A percentile compares a stretch with the other conserved stretches of the same genome.
These are phyloP conservation scores for Hemiscyllium ocellatum DNA, from an alignment of 2,113 vertebrate genomes.

Conservation along the genomic window DNA sequence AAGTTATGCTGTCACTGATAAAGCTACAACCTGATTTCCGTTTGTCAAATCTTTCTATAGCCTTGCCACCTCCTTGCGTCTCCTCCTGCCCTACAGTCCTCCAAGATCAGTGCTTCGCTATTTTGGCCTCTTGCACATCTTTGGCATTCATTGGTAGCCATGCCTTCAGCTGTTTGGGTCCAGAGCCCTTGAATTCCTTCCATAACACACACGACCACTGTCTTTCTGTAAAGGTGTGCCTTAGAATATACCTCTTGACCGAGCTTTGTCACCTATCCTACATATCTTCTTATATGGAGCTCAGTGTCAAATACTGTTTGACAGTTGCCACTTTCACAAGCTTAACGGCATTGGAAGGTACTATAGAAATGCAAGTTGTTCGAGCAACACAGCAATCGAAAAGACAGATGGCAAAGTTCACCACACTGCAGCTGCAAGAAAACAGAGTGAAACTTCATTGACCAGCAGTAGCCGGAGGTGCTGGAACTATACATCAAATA, in stretches of 20 bases:
- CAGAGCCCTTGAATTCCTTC: neutral
- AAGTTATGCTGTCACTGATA: neutral
- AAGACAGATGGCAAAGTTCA: conserved; percentile 40
- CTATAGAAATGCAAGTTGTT: conserved; percentile 42
- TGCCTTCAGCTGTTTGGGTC: neutral
- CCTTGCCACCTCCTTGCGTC: neutral
- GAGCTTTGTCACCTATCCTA: neutral
- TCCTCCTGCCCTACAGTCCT: neutral
- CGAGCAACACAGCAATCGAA: conserved; percentile 37
- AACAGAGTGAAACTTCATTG: conserved; percentile 42
- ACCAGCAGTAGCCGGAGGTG: neutral
- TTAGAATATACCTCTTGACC: neutral
- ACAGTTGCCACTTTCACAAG: neutral
- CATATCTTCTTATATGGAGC: neutral
- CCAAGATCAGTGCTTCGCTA: neutral
- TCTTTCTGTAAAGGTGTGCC: neutral
- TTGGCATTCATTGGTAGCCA: neutral
- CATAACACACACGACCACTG: neutral
- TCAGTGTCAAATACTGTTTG: neutral
- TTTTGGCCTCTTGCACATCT: neutral
- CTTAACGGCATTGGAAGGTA: too few relatives aligned
- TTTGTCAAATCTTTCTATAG: neutral
- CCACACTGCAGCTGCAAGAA: conserved; percentile 40
- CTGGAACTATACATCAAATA: neutral
- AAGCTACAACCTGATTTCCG: neutral